Evolutionary conservation across 2,888 invertebrate genomes (phyloP), one percentile per base, ranked within the genome.

Genomic region (Dryadula phaetusa): DNA sequence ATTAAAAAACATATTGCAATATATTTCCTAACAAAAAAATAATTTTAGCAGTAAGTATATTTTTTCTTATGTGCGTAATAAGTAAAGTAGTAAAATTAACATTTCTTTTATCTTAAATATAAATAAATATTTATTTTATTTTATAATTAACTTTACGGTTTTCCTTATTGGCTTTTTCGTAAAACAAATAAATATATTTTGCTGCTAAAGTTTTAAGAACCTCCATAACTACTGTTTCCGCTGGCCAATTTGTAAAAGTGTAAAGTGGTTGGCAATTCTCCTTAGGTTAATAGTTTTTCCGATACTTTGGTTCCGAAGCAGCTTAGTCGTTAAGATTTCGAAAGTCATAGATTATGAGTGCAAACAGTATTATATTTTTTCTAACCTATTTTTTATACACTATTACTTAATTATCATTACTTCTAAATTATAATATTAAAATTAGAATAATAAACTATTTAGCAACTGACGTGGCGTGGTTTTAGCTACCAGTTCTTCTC

Each of bases 181-280:
- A 44, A 62, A 52, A 42, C 25, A 12, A 60, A 25, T 44, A 52
- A 40, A 16, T 28, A 32, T 34, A 58, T 63, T 47, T 67, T 67
- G 28, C 20, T 42, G 52, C 28, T 10, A 42, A 53, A 60, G 64
- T 64, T 64, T 16, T 60, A 60, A 16, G 46, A 28, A 64, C 25
- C 18, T 60, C 42, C 22, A 60, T 52, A 44, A 49, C 44, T 54
- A 62, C 47, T 42, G 49, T 56, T 60, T 40, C 40, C 60, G 52
- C 32, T 37, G 44, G 60, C 28, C 44, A 53, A 64, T 67, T 67
- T 60, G 52, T 34, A 49, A 52, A 52, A 63, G 34, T 60, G 58
- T 52, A 46, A 64, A 61, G 60, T 67, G 53, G 53, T 64, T 47
- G 20, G 44, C 60, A 64, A 67, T 60, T 64, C 37, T 46, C 46